Conservation (phyloP, 2,888 invertebrate genomes). For the Diachrysia chrysitis region DNA sequence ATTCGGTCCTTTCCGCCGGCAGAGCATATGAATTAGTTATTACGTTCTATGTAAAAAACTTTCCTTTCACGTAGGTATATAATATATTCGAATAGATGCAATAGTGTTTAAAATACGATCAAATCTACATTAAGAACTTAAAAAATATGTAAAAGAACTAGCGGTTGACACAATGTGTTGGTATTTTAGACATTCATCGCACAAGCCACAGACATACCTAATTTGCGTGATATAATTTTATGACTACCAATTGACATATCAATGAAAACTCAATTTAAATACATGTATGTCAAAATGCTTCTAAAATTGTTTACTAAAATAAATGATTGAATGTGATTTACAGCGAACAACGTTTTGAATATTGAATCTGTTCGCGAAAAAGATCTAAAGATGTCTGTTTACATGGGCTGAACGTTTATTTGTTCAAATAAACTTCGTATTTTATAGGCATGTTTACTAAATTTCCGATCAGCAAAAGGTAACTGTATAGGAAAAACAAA, state of each 20-base stretch:
- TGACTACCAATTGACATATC: slow-evolving; percentile 21
- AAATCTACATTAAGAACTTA: slow-evolving; percentile 18
- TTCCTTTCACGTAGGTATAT: slow-evolving; percentile 24
- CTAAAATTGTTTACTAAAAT: background rate
- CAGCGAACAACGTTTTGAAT: background rate
- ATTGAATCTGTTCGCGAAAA: background rate
- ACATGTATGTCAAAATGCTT: slow-evolving; percentile 3
- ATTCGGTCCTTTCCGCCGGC: slow-evolving; percentile 19
- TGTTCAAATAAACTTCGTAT: slow-evolving; percentile 3
- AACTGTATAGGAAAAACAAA: slow-evolving; percentile 15
- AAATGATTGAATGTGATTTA: background rate
- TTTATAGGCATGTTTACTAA: slow-evolving; percentile 9
- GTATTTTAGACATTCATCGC: slow-evolving; percentile 53
- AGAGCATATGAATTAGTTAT: slow-evolving; percentile 17
- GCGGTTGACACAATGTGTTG: slow-evolving; percentile 58
- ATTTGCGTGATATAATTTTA: slow-evolving; percentile 23
- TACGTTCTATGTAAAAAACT: slow-evolving; percentile 10
- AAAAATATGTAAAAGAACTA: slow-evolving; percentile 50
- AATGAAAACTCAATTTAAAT: slow-evolving; percentile 13
- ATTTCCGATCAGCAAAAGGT: background rate
- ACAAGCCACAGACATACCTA: slow-evolving; percentile 16
- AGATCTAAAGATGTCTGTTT: slow-evolving; percentile 6
- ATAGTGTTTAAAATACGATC: slow-evolving; percentile 30
- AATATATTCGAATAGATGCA: slow-evolving; percentile 23
- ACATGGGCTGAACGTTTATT: background rate